Base-by-base conservation (phyloP, 2,113 vertebrate species). In the Phoxinus phoxinus region DNA sequence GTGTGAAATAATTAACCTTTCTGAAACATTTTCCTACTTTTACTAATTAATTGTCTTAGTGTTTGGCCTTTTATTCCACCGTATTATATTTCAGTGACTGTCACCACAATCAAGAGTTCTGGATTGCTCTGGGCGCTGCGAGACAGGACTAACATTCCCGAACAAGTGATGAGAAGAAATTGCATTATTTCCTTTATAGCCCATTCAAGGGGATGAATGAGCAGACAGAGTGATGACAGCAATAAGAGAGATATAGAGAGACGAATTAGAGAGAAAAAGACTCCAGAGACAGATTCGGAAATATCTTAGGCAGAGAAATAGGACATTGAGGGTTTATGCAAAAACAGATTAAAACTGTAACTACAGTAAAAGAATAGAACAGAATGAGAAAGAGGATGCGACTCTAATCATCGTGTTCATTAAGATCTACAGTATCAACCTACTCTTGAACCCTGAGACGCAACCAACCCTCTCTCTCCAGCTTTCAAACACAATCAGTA, bases 401-500 rank as follows among this genome's bases (percentile, higher is more conserved):
- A n/a, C 56, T 37, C 23, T 4, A 79, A 61, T 79, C 76, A 79
- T 59, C 35, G 17, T 15, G 23, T 79, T 35, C 76, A 79, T 67
- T 46, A 81, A 65, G 79, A 63, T 65, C 58, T 69, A 69, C 15
- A 32, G 19, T 51, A 46, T 82, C 61, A 82, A 82, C 80, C 44
- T 82, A 67, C 30, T 69, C 63, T 69, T 69, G 80, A 82, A 82
- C 80, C 27, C 41, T 46, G 11, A 82, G 53, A 56, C 2, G 3
- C 72, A 25, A 65, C 59, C n/a, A 63, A 25, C 37, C 41, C 37
- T 65, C 58, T 69, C 41, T 27, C 27, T 82, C n/a, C 76, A 81
- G 84, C 77, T 73, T 69, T 73, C 77, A 86, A 81, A 81, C 69
- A 81, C 25, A 71, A 46, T 35, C 67, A 81, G 77, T 73, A 23